These are phyloP conservation scores for Sialia sialis DNA, from an alignment of 2,113 vertebrate genomes.

Conservation along the genomic window DNA sequence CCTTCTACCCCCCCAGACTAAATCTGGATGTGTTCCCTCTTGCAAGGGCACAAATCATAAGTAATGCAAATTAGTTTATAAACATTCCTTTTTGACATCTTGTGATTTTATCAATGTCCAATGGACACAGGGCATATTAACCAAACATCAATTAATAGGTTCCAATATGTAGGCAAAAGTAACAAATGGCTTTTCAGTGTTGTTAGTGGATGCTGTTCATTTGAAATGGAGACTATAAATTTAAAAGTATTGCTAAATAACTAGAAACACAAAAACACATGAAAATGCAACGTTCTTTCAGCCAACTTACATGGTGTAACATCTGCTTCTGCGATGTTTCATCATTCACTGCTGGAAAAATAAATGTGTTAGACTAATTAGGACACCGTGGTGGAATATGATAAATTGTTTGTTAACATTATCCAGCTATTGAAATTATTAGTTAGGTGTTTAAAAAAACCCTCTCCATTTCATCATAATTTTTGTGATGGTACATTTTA, in stretches of 20 bases:
- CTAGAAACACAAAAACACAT: neutral
- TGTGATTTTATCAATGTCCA: neutral
- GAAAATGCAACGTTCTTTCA: neutral
- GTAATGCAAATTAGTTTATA: slow-evolving; percentile 21
- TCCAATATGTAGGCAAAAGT: neutral
- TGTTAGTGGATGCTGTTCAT: neutral
- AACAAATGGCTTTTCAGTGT: neutral
- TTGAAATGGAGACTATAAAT: slow-evolving; percentile 30
- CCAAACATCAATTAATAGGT: neutral
- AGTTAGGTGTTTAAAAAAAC: neutral
- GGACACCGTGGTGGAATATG: neutral
- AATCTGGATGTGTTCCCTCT: neutral
- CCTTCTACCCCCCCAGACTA: neutral
- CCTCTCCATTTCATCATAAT: neutral
- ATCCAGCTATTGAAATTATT: neutral
- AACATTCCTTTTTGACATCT: slow-evolving; percentile 9
- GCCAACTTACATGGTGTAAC: neutral
- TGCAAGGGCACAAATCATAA: slow-evolving; percentile 16
- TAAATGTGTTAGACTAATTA: slow-evolving; percentile 11
- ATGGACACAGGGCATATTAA: neutral
- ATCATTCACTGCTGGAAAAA: slow-evolving; percentile 7
- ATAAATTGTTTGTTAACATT: neutral
- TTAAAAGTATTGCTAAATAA: neutral
- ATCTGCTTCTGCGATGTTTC: slow-evolving; percentile 14
- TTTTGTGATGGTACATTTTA: neutral